Base-by-base conservation (phyloP, 2,797 vertebrate genomes). In the Loriculus beryllinus region DNA sequence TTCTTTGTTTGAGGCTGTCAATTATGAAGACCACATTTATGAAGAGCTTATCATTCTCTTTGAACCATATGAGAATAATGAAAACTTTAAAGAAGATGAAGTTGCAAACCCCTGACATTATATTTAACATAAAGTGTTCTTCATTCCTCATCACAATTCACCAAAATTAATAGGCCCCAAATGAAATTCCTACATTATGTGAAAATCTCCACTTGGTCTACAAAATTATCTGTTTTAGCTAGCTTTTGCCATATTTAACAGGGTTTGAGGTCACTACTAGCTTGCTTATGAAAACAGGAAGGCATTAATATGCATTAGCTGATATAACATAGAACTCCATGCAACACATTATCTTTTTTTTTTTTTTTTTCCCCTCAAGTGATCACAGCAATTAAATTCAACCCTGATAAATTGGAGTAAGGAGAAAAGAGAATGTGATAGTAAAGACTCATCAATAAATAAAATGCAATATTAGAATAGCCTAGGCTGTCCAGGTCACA, bases 281-380 rank as follows among this genome's bases (percentile, higher is more conserved):
- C 62, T 78, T 95, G 82, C 90, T 86, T 94, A 86, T 80, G 90
- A 83, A 93, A 91, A 47, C 74, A 88, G 69, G 28, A 90, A 90
- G 18, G 79, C 15, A 90, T 96, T 86, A 95, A 88, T 74, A 90
- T 70, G 70, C 51, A 88, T 90, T 92, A 86, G 31, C 28, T 86
- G 51, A 82, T 79, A 90, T n/a, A 91, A 89, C 20, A 35, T 78
- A 63, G 85, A 86, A 88, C 59, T 76, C 31, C 29, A 42, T 35
- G 78, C 56, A 93, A 77, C 37, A 79, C 67, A 80, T 92, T 56
- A 74, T 80, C 59, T 4, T 33, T 17, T 71, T 78, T 4, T 37
- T 17, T 71, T 78, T 4, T 37, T 81, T 56, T 86, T 78, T 6
- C 0, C 18, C 57, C 54, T 71, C 74, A 84, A 67, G 83, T 84